Base-by-base conservation (phyloP, 2,888 invertebrate genomes). In the Cylloceria caligata region DNA sequence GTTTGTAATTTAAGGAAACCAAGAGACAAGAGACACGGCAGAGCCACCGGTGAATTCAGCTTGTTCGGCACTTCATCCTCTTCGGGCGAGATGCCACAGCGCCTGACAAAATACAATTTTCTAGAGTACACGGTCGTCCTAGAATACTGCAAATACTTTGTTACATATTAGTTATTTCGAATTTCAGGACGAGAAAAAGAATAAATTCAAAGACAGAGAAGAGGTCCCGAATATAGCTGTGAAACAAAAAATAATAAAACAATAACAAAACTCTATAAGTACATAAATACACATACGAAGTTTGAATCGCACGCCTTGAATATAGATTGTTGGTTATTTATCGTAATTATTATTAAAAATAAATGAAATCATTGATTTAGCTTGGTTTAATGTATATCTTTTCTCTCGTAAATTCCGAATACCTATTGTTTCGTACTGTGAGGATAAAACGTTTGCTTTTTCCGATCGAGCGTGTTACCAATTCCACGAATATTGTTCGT, bases 301-400 rank as follows among this genome's bases (percentile, higher is more conserved):
- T 86, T 87, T 84, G 74, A 83, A 84, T 85, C 83, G 82, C 85
- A 85, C 87, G 85, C 86, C 85, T 88, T 86, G 83, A 86, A 87
- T 75, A 86, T 87, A 89, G 88, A 88, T 89, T 89, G 88, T 90
- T 89, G 88, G 86, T 88, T 87, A 89, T 87, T 89, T 88, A 90
- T 90, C 87, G 80, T 88, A 86, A 86, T 87, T 83, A 83, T 74
- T 79, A 86, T 77, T n/a, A 78, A 84, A 83, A 85, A 82, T 87
- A 88, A 88, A 86, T 47, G 79, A 84, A 81, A 86, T 83, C 76
- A 86, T 84, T 85, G 83, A 88, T 83, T 87, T 83, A 80, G 78
- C 86, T 88, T 84, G 78, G 65, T 65, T 73, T 69, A 62, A 71
- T 74, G 62, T 71, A 65, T 57, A 71, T 81, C 74, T 55, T 80